phyloP scores from a whole-genome alignment of 2,113 vertebrate genomes.

The Nothocercus julius region DNA sequence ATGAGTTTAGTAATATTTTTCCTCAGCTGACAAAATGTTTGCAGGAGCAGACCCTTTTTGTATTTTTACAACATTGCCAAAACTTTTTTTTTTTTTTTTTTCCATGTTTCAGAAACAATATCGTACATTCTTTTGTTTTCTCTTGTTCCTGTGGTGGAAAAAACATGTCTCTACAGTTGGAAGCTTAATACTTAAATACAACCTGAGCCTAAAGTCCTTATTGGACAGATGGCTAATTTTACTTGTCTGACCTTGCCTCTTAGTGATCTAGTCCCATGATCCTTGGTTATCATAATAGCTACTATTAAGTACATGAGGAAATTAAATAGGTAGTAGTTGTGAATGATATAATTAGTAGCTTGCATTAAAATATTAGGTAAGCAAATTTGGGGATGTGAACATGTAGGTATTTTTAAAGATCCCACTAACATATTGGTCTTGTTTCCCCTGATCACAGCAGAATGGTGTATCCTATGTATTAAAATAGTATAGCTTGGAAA shows the following conservation, averaged over 20 bases:
- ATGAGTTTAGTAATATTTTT: not conserved
- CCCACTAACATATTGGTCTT: not conserved
- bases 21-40: not conserved
- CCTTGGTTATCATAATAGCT: slow-evolving; percentile 70
- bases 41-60: not conserved
- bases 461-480: not conserved
- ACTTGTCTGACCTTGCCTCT: slow-evolving; percentile 72
- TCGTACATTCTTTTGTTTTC: slow-evolving; percentile 40
- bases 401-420: not conserved
- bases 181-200: slow-evolving; percentile 77
- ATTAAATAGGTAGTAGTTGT: slow-evolving; percentile 49
- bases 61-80: not conserved
- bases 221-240: slow-evolving; percentile 83
- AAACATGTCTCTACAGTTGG: slow-evolving; percentile 49
- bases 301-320: slow-evolving; percentile 65
- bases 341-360: slow-evolving; percentile 45
- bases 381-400: not conserved
- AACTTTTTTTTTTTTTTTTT: not conserved
- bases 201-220: slow-evolving; percentile 73
- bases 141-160: slow-evolving; percentile 26
- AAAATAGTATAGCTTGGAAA: not conserved
- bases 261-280: slow-evolving; percentile 72
- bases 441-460: not conserved
- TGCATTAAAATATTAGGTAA: not conserved
- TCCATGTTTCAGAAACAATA: not conserved